These are phyloP conservation scores for Reinhardtius hippoglossoides DNA, from an alignment of 2,113 vertebrate species.

Conservation along the genomic window DNA sequence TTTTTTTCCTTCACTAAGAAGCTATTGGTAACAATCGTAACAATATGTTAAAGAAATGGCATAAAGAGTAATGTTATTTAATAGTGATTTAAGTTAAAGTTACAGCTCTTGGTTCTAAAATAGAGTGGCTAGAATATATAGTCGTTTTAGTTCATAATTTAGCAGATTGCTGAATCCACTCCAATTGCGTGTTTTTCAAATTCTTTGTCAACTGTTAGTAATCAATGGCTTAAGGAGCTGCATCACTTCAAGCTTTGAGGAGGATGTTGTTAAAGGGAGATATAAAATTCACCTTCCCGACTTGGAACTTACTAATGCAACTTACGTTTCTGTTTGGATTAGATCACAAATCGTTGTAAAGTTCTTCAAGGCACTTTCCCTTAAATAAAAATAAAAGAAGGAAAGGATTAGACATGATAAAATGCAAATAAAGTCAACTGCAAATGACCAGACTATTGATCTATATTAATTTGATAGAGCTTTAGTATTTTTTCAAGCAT, in stretches of 20 bases:
- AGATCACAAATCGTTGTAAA: slow-evolving; percentile 87
- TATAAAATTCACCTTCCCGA: too few species aligned
- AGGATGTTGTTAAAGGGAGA: too few species aligned
- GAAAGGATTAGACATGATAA: slow-evolving; percentile 31
- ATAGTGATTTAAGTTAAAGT: not conserved
- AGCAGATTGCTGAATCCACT: too few species aligned
- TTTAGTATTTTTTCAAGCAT: not conserved
- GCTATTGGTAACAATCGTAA: too few species aligned
- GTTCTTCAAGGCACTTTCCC: slow-evolving; percentile 87
- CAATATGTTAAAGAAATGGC: too few species aligned
- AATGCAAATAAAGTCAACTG: slow-evolving; percentile 25
- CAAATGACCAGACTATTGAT: slow-evolving; percentile 33
- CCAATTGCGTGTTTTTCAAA: too few species aligned
- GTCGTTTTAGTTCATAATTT: too few species aligned
- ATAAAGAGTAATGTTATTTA: not conserved
- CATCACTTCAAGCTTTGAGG: too few species aligned
- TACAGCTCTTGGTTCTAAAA: not conserved
- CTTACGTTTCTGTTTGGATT: slow-evolving; percentile 85
- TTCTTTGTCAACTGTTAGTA: too few species aligned
- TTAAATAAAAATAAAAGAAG: slow-evolving; percentile 69
- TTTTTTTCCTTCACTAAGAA: too few species aligned
- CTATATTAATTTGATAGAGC: slow-evolving; percentile 18
- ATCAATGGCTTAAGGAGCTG: too few species aligned
- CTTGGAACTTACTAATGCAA: slow-evolving; percentile 19
- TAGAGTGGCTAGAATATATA: not conserved